Base-by-base conservation (phyloP, 2,797 vertebrate genomes). In the Hapalemur alaotrensis region DNA sequence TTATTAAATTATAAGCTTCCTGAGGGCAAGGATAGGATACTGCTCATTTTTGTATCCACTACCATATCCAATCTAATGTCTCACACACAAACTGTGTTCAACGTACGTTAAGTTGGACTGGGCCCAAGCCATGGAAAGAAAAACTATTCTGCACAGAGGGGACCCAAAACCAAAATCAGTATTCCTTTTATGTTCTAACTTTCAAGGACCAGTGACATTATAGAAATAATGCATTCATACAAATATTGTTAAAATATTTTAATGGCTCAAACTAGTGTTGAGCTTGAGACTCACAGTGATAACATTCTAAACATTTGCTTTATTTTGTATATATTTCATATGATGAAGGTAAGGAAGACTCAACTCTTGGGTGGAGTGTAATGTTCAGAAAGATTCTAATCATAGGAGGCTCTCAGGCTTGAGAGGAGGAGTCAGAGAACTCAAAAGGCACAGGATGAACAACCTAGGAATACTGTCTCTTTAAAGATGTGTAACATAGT, bases 251-350 rank as follows among this genome's bases (percentile, higher is more conserved):
- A 84, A 95, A 85, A 46, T 86, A 3, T 75, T 86, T 54, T 69
- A 43, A 69, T 41, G 69, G 38, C 8, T 72, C 41, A 57, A 61
- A 35, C 4, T 23, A 54, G 35, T 63, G 15, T 57, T 86, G 48
- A 57, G 22, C 23, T 82, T 91, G 73, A 90, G 81, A 92, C 35
- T 52, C 63, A 83, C 23, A 93, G 57, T 5, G 86, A n/a, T 30
- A 81, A 81, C 1, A 43, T 43, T 52, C 22, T 69, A 65, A 50
- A 67, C 0, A 20, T 89, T 48, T 84, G 57, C 10, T 93, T 93
- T 85, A 92, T 84, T 92, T 92, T 89, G n/a, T 59, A 43, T 87
- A 73, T 50, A 54, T 83, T 96, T 61, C 17, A 65, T 57, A 79
- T 15, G 28, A 78, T 22, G 4, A 69, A 54, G 54, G 38, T 70